These are phyloP conservation scores for Caenorhabditis uteleia DNA, from an alignment of 2,888 invertebrate species.

Conservation along the genomic window DNA sequence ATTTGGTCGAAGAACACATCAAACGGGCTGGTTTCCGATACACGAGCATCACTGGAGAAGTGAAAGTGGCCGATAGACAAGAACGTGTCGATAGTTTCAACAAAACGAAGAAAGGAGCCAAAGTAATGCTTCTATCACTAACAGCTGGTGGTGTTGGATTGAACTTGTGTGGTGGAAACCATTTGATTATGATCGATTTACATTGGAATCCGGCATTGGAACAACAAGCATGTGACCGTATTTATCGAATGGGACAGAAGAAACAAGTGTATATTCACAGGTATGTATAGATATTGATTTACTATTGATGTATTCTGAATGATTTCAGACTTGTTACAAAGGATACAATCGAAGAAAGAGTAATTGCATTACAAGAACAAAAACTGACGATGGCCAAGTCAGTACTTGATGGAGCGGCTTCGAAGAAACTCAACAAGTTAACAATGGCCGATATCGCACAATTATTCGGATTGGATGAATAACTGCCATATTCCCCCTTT, in stretches of 20 bases:
- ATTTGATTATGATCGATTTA: constrained; percentile 86
- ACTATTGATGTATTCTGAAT: not conserved
- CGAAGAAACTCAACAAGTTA: constrained; percentile 58
- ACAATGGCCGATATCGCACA: constrained; percentile 58
- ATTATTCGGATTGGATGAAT: constrained; percentile 47
- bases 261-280: constrained; percentile 84
- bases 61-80: constrained; percentile 72
- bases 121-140: constrained; percentile 81
- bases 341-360: constrained; percentile 87
- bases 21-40: constrained; percentile 65
- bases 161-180: constrained; percentile 89
- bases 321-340: constrained; percentile 79
- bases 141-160: constrained; percentile 93
- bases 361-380: constrained; percentile 81
- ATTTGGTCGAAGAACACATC: constrained; percentile 79
- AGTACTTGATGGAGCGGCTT: constrained; percentile 64
- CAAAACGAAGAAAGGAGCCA: constrained; percentile 74
- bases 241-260: constrained; percentile 87
- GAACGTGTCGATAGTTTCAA: constrained; percentile 78
- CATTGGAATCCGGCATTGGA: constrained; percentile 97
- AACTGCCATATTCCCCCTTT: no score
- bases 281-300: constrained; percentile 73
- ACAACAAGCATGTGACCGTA: constrained; percentile 89
- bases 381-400: constrained; percentile 79
- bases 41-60: constrained; percentile 80